phyloP scores from a whole-genome alignment of 2,113 vertebrate species.

The Heptranchias perlo region DNA sequence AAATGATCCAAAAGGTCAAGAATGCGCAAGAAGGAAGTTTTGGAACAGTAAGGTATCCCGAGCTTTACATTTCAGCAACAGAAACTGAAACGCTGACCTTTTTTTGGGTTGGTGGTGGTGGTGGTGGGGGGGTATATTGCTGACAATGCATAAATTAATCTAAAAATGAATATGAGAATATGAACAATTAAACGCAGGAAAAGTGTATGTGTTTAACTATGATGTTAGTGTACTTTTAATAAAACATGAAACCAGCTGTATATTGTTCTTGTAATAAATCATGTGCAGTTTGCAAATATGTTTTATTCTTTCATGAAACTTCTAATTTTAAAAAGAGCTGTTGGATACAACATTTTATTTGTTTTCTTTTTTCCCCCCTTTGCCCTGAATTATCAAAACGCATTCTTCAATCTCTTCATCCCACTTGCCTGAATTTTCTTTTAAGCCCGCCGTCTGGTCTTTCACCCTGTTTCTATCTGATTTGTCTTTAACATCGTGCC shows the following conservation, averaged over 20 bases:
- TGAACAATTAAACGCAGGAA: neutral
- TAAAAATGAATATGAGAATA: neutral
- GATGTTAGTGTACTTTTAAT: slow-evolving; percentile 36
- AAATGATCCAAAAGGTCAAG: neutral
- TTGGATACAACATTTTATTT: too few relatives aligned
- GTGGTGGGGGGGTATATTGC: neutral
- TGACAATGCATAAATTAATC: slow-evolving; percentile 13
- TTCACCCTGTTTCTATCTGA: neutral
- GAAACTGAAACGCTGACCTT: slow-evolving; percentile 11
- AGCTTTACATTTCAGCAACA: neutral
- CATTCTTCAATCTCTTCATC: neutral
- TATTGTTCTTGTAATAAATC: slow-evolving; percentile 30
- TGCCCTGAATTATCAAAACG: neutral
- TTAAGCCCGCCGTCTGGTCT: neutral
- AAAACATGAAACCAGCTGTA: slow-evolving; percentile 20
- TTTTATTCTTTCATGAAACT: slow-evolving; percentile 24
- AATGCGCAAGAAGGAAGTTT: neutral
- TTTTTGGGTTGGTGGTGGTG: neutral
- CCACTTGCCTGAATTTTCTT: neutral
- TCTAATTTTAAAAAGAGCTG: neutral
- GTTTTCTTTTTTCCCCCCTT: neutral
- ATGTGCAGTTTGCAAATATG: slow-evolving; percentile 14
- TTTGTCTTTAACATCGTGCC: neutral
- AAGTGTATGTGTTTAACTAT: neutral
- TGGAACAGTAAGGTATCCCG: neutral